A percentile compares a stretch with the other conserved stretches of the same genome.
phyloP scores from a whole-genome alignment of 2,797 vertebrate genomes.

The Peromyscus melanophrys region DNA sequence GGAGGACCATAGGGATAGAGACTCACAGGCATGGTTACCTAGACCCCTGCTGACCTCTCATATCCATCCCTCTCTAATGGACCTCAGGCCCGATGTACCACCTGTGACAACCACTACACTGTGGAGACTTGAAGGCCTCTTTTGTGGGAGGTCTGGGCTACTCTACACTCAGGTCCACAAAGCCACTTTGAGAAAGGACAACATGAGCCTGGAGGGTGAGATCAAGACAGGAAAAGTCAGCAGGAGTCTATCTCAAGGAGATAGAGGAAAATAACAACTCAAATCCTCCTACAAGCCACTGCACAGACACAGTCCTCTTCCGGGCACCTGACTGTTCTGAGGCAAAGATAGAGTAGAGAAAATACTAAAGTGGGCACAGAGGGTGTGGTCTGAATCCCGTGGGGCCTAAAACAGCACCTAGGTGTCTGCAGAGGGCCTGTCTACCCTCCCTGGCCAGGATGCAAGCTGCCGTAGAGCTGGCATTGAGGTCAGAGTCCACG shows the following conservation, averaged over 20 bases:
- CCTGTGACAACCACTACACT: not conserved
- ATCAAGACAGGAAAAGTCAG: not conserved
- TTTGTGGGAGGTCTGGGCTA: fast-evolving
- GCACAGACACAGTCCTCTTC: not conserved
- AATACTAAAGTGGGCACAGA: not conserved
- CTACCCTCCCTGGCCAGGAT: not conserved
- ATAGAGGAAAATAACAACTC: not conserved
- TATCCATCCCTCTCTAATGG: not conserved
- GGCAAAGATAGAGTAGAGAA: not conserved
- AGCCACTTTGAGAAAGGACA: not conserved
- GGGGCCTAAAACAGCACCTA: fast-evolving
- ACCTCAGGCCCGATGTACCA: no score
- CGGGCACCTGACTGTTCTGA: not conserved
- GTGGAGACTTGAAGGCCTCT: fast-evolving
- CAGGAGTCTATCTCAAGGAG: not conserved
- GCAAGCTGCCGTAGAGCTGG: not conserved
- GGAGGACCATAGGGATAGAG: not conserved
- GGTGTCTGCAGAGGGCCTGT: not conserved
- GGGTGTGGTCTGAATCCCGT: fast-evolving
- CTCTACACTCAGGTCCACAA: not conserved
- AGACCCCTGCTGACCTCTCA: not conserved
- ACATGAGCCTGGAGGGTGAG: not conserved
- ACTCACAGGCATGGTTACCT: not conserved
- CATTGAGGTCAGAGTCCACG: not conserved
- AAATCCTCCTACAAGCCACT: not conserved